Percentiles rank a stretch among this genome's conserved stretches.
Evolutionary conservation across 2,888 invertebrate species (phyloP).

Genomic region (Drosophila kuntzei): DNA sequence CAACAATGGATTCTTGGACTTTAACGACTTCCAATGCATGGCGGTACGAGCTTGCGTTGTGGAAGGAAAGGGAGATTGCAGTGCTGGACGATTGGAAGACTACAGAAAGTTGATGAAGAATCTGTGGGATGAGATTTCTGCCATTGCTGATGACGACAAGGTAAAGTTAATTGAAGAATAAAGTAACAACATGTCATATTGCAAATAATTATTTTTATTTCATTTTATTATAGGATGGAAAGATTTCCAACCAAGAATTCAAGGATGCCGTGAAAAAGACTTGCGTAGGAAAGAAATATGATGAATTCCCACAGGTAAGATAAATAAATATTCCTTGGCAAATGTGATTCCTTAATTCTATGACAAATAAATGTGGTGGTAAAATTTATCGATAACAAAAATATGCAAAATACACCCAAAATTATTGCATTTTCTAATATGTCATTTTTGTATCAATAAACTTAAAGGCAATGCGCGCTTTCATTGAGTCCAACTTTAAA

Average conservation of each 20-base stretch:
- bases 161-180: constrained; percentile 78
- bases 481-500: constrained; percentile 93
- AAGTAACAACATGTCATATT: neutral
- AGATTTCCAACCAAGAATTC: constrained; percentile 92
- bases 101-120: constrained; percentile 93
- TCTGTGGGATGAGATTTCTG: constrained; percentile 94
- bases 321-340: too few relatives aligned
- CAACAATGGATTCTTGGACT: constrained; percentile 93
- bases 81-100: constrained; percentile 89
- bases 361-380: neutral
- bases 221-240: constrained; percentile 89
- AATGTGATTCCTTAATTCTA: too few relatives aligned
- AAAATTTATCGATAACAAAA: neutral
- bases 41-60: constrained; percentile 92
- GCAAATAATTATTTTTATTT: neutral
- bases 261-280: constrained; percentile 92
- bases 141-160: constrained; percentile 94
- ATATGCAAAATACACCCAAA: too few relatives aligned
- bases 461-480: constrained; percentile 91
- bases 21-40: constrained; percentile 93
- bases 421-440: neutral
- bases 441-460: neutral
- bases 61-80: constrained; percentile 93
- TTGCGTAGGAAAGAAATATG: constrained; percentile 91
- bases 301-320: constrained; percentile 90